Evolutionary conservation across 2,888 invertebrate species (phyloP).

Genomic region (Aspidapion aeneum): DNA sequence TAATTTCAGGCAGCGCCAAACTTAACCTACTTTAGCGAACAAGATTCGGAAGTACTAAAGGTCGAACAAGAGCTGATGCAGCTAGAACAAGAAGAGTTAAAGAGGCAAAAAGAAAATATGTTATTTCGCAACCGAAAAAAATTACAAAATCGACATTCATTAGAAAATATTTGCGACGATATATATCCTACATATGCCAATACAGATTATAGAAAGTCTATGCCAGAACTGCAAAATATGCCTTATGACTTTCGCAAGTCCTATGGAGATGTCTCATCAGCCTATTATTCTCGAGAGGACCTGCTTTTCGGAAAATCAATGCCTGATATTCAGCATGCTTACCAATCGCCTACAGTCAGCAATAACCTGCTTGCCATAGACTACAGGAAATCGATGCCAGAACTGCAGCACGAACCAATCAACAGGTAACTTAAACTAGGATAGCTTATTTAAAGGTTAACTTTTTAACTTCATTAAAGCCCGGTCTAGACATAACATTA

Average conservation of each 20-base stretch:
- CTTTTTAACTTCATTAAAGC: too few species aligned
- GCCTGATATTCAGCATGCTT: conserved; percentile 43
- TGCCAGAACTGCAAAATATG: conserved; percentile 42
- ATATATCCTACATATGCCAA: conserved; percentile 32
- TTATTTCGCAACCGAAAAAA: conserved; percentile 53
- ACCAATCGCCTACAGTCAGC: conserved; percentile 30
- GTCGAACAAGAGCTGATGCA: conserved; percentile 77
- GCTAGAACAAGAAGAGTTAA: conserved; percentile 72
- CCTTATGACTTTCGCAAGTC: conserved; percentile 36
- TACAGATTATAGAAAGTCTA: conserved; percentile 43
- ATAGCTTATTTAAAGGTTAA: too few species aligned
- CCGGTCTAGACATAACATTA: too few species aligned
- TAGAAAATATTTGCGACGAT: conserved; percentile 45
- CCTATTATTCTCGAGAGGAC: conserved; percentile 29
- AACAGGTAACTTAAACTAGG: too few species aligned
- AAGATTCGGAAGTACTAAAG: conserved; percentile 56
- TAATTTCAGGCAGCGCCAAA: conserved; percentile 33
- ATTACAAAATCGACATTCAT: conserved; percentile 40
- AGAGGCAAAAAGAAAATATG: conserved; percentile 70
- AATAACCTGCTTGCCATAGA: conserved; percentile 29
- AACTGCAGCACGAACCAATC: conserved; percentile 45
- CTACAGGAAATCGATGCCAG: conserved; percentile 44
- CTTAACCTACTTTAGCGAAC: conserved; percentile 40
- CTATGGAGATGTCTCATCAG: conserved; percentile 31
- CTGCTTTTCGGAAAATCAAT: conserved; percentile 41